Evolutionary conservation across 2,797 vertebrate genomes (phyloP), one percentile per base, ranked within the genome.

Genomic region (Myotis planiceps): DNA sequence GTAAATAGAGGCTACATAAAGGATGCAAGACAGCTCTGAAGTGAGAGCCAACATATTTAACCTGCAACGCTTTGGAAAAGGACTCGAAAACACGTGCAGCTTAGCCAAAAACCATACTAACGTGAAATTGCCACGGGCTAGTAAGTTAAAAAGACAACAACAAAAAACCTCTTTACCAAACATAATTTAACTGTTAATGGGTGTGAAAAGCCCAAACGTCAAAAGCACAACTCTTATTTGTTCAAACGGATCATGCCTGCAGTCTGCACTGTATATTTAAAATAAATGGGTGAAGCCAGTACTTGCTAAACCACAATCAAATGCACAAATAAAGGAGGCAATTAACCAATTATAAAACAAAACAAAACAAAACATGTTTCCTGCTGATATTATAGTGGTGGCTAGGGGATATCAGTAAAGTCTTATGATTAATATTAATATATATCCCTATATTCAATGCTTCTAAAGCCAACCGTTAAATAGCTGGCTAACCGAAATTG

Each of bases 81-180:
- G 98, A 98, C 55, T 60, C 18, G 74, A 98, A 98, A 97, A 98
- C 94, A 98, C 60, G 16, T 89, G 92, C 94, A 96, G 93, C 91
- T 92, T 95, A 97, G 98, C 96, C 98, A 98, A 97, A 98, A 97
- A 92, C 75, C 95, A 63, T 94, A 96, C 96, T 97, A 97, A 97
- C 81, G 96, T 27, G 18, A 87, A 97, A 98, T 93, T 98, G 98
- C 98, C 98, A 98, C 75, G 81, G 98, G 97, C 98, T 98, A 98
- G 96, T 58, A 96, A 98, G 93, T 95, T 53, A 23, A 8, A 96
- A 88, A 91, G 65, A 45, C 34, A 51, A 78, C 9, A 81, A 74
- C 60, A 21, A 79, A 51, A 34, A 95, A 95, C 69, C 76, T 96
- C 97, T 97, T 94, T 88, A 97, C 58, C 95, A 96, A 98, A 96